Conservation (phyloP, 2,888 invertebrate species). For the Crepidodera aurea region DNA sequence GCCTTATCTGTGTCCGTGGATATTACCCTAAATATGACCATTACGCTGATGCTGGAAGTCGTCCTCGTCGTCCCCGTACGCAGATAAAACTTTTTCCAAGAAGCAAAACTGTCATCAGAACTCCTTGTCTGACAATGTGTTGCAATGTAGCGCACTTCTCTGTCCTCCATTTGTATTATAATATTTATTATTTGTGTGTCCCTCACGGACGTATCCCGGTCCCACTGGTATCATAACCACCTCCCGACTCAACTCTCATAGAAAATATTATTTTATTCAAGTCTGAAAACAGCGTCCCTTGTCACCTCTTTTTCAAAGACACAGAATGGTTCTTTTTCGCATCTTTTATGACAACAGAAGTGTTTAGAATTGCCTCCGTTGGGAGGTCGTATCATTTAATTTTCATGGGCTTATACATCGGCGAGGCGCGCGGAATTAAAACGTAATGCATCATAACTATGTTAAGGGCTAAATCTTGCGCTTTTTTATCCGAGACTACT, state of each 20-base stretch:
- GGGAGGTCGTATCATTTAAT: constrained; percentile 61
- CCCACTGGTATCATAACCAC: constrained; percentile 58
- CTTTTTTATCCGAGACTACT: constrained; percentile 43
- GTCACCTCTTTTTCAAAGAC: constrained; percentile 61
- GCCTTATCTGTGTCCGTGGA: constrained; percentile 44
- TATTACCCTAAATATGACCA: constrained; percentile 48
- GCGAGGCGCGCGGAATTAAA: constrained; percentile 55
- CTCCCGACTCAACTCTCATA: constrained; percentile 54
- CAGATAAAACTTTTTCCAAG: constrained; percentile 62
- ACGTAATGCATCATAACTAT: constrained; percentile 59
- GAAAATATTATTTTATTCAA: constrained; percentile 61
- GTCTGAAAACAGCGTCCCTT: constrained; percentile 58
- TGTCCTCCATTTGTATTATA: constrained; percentile 59
- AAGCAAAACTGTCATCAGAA: constrained; percentile 60
- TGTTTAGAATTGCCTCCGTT: constrained; percentile 61
- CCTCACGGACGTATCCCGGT: constrained; percentile 57
- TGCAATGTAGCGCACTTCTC: constrained; percentile 57
- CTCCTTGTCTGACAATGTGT: constrained; percentile 61
- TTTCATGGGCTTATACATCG: constrained; percentile 57
- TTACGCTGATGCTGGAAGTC: constrained; percentile 41
- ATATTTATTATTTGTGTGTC: constrained; percentile 64
- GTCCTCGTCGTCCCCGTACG: constrained; percentile 50
- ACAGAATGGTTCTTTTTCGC: constrained; percentile 59
- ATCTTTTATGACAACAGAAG: constrained; percentile 61
- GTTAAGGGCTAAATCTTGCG: constrained; percentile 56